Conservation (phyloP, 2,113 vertebrate genomes). For the Empidonax traillii region DNA sequence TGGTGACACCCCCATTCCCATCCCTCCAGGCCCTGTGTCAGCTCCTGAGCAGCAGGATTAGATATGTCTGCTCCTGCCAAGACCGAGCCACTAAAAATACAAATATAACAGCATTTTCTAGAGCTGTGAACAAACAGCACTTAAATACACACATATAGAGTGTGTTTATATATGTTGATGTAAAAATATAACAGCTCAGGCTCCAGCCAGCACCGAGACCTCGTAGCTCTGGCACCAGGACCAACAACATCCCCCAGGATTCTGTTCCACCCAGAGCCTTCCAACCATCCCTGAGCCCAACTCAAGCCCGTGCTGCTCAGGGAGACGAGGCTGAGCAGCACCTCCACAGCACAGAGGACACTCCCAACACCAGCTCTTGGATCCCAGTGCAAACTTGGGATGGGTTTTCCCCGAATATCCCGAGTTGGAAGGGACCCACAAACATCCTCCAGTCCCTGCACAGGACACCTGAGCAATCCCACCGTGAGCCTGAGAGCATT, state of each 20-base stretch:
- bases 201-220: not conserved
- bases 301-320: fast-evolving
- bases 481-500: not conserved
- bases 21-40: not conserved
- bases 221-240: not conserved
- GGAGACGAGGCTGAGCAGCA: not conserved
- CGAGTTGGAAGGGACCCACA: not conserved
- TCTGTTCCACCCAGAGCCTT: not conserved
- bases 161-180: not conserved
- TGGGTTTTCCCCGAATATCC: not conserved
- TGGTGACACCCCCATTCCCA: not conserved
- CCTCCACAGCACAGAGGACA: not conserved
- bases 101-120: not conserved
- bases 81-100: not conserved
- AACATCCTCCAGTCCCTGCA: not conserved
- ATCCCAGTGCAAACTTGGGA: not conserved
- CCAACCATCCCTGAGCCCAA: not conserved
- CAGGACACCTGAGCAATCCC: not conserved
- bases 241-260: not conserved
- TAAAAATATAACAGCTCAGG: not conserved
- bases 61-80: not conserved
- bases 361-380: not conserved
- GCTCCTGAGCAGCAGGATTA: not conserved
- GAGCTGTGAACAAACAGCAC: not conserved
- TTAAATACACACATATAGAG: not conserved